Conservation (phyloP, 2,113 vertebrate species). For the Murina feae region DNA sequence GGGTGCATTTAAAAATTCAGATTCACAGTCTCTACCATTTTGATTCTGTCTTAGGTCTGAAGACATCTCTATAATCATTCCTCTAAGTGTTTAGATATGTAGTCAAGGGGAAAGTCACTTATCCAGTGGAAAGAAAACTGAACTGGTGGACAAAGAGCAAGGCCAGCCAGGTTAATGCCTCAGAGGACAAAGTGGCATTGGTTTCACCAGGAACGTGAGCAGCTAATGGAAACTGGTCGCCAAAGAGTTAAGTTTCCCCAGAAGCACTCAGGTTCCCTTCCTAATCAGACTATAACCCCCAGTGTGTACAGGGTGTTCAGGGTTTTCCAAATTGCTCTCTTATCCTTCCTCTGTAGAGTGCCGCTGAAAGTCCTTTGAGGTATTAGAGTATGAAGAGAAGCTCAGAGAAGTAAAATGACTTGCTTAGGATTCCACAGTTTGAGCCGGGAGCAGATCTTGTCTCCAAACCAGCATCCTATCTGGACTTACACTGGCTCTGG, state of each 20-base stretch:
- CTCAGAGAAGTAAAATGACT: neutral
- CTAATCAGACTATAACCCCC: neutral
- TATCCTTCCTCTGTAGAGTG: neutral
- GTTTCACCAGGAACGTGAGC: conserved; percentile 43
- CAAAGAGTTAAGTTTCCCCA: conserved; percentile 40
- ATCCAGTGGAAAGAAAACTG: conserved; percentile 3
- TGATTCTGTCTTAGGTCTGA: neutral
- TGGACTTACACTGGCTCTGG: neutral
- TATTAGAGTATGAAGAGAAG: neutral
- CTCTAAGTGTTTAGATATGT: neutral
- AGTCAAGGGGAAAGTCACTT: neutral
- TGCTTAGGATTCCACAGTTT: neutral
- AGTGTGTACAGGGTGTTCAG: neutral
- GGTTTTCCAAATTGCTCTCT: neutral
- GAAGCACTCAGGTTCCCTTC: conserved; percentile 28
- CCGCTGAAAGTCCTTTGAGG: neutral
- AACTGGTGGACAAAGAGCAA: neutral
- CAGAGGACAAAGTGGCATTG: neutral
- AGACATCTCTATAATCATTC: neutral
- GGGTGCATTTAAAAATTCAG: neutral
- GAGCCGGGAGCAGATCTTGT: neutral
- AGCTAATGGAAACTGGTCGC: conserved; percentile 18
- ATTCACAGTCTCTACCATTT: neutral
- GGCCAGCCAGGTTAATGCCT: neutral
- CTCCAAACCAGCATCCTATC: neutral